Evolutionary conservation across 2,113 vertebrate genomes (phyloP).

Genomic region (Meles meles): DNA sequence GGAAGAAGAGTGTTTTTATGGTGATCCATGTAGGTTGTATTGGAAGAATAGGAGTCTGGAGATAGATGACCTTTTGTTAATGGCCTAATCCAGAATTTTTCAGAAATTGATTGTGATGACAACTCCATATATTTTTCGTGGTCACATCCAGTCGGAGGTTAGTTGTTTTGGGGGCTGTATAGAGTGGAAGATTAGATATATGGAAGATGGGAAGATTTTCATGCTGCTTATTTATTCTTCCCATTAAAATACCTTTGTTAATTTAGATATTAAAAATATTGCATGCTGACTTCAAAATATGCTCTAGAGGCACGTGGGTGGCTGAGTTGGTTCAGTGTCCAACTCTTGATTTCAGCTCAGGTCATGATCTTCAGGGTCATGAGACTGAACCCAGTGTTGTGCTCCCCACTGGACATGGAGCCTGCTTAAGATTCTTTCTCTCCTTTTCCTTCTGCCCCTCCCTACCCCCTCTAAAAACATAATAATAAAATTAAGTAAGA

Average conservation of each 20-base stretch:
- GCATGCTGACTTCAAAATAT: neutral
- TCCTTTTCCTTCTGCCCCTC: neutral
- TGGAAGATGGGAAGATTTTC: neutral
- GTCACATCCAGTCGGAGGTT: neutral
- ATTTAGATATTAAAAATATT: neutral
- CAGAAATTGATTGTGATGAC: neutral
- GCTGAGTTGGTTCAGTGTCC: neutral
- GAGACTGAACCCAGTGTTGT: neutral
- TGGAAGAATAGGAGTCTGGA: neutral
- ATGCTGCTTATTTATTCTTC: neutral
- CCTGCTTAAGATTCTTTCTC: neutral
- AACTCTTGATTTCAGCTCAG: neutral
- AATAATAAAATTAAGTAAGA: neutral
- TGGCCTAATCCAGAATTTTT: neutral
- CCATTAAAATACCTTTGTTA: neutral
- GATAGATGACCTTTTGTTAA: constrained; percentile 16
- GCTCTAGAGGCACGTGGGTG: neutral
- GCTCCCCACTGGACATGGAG: neutral
- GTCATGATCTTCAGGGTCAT: neutral
- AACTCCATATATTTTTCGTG: neutral
- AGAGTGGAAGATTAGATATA: neutral
- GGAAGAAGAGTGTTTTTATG: neutral
- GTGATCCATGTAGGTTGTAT: neutral
- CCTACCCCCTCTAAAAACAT: neutral
- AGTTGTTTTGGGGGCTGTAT: neutral